phyloP scores from a whole-genome alignment of 2,797 vertebrate species.

The Mustela erminea region DNA sequence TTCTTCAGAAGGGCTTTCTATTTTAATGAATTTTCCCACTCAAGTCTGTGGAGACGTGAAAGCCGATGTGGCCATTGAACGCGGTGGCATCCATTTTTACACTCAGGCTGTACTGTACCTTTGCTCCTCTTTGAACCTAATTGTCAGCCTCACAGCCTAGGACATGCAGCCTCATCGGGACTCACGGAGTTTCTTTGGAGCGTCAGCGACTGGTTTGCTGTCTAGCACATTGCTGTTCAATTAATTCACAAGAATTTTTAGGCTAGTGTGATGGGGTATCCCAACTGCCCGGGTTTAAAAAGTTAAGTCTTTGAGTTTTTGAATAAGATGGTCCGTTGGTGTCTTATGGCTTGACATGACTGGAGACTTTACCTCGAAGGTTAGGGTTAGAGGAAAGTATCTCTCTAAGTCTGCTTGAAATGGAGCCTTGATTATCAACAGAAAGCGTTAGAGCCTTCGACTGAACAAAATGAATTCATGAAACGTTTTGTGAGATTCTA shows the following conservation, averaged over 20 bases:
- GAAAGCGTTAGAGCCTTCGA: background rate
- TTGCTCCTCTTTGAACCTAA: background rate
- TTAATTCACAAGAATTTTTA: background rate
- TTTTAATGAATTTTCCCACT: conserved; percentile 13
- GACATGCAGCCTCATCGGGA: background rate
- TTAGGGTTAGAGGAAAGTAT: background rate
- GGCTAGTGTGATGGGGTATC: background rate
- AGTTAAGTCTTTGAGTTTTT: background rate
- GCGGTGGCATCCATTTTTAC: background rate
- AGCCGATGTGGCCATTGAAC: background rate
- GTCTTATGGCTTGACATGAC: background rate
- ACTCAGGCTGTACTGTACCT: background rate
- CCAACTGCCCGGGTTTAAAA: background rate
- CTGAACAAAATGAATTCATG: background rate
- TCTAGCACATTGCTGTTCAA: background rate
- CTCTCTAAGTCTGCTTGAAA: background rate
- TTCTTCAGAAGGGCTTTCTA: background rate
- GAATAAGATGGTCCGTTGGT: background rate
- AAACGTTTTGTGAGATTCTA: background rate
- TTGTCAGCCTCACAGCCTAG: background rate
- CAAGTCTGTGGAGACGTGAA: background rate
- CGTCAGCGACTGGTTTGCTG: background rate
- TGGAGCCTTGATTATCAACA: background rate
- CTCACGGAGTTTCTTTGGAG: background rate
- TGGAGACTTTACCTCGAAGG: background rate